Evolutionary conservation across 2,888 invertebrate species (phyloP).

Genomic region (Sinodicranocentrus sp.): DNA sequence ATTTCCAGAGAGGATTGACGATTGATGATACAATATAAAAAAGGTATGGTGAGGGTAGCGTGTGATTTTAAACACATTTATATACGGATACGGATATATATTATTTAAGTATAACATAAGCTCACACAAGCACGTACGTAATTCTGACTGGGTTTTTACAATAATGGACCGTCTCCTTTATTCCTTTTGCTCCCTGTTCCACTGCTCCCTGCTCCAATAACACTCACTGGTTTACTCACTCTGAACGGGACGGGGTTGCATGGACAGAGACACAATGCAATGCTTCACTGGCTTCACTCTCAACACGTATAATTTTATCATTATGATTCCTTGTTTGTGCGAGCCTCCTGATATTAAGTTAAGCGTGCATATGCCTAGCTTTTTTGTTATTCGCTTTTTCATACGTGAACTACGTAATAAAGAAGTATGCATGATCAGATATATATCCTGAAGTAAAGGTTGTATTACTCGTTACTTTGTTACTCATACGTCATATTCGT

Average conservation of each 20-base stretch:
- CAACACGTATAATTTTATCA: background rate
- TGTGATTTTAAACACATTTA: background rate
- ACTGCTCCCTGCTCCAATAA: constrained; percentile 35
- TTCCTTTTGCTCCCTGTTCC: constrained; percentile 26
- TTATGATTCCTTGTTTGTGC: constrained; percentile 1
- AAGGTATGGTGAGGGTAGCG: background rate
- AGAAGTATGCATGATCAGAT: background rate
- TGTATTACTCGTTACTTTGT: no score
- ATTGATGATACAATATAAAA: constrained; percentile 20
- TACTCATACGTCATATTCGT: no score
- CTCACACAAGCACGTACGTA: background rate
- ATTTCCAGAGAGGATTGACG: constrained; percentile 49
- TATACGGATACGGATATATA: background rate
- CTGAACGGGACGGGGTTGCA: background rate
- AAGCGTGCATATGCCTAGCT: background rate
- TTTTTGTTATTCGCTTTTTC: constrained; percentile 1
- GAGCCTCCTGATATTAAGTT: background rate
- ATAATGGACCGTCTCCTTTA: constrained; percentile 42
- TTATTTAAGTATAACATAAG: no score
- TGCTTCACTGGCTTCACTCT: background rate
- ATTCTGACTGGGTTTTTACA: background rate
- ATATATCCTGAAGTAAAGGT: no score
- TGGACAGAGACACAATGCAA: background rate
- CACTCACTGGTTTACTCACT: background rate
- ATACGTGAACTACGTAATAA: background rate